Conservation (phyloP, 2,113 vertebrate genomes). For the Oreochromis aureus region DNA sequence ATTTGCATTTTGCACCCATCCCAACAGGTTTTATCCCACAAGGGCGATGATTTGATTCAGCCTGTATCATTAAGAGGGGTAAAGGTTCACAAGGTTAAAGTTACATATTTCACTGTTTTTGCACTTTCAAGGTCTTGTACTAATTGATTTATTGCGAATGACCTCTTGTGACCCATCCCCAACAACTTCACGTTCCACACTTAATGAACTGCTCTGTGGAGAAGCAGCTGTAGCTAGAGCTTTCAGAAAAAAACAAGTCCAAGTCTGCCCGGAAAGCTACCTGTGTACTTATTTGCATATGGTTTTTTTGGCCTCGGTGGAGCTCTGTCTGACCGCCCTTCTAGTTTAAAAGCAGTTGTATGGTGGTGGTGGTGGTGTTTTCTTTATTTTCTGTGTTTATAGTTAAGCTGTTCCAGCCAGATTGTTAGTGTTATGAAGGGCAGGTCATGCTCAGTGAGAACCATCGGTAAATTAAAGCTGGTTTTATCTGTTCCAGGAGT, state of each 20-base stretch:
- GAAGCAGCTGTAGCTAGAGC: neutral
- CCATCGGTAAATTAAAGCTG: neutral
- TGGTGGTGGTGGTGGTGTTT: neutral
- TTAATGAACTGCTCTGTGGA: neutral
- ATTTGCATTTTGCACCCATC: neutral
- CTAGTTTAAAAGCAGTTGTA: neutral
- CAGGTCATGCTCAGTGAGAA: neutral
- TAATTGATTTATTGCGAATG: neutral
- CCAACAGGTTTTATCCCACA: neutral
- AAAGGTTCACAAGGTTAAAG: neutral
- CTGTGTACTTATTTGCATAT: neutral
- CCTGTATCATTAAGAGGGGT: neutral
- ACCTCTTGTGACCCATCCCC: neutral
- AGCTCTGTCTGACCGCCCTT: neutral
- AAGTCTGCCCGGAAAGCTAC: neutral
- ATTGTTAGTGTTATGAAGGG: neutral
- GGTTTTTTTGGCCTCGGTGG: neutral
- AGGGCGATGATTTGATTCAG: neutral
- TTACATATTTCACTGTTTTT: neutral
- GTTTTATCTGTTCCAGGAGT: neutral
- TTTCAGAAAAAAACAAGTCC: neutral
- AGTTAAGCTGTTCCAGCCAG: neutral
- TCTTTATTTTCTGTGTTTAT: neutral
- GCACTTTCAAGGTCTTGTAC: neutral
- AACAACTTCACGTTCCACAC: neutral